Conservation (phyloP, 2,797 vertebrate genomes). For the Mormyrops attenuatus region DNA sequence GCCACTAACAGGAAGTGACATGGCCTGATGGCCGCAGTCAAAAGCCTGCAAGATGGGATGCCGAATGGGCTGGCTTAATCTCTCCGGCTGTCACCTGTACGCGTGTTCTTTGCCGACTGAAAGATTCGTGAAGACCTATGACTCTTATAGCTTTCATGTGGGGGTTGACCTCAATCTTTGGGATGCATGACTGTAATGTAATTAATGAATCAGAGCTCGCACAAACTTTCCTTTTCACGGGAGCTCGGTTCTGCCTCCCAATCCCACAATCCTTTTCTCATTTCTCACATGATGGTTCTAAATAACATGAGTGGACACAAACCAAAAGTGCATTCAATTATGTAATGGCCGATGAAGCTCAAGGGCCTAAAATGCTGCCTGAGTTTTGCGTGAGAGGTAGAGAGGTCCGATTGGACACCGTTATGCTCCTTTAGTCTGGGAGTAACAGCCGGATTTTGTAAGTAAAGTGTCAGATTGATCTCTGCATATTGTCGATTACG, state of each 20-base stretch:
- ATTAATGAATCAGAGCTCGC: neutral
- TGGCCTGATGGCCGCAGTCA: neutral
- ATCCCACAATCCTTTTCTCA: neutral
- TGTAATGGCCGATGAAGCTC: neutral
- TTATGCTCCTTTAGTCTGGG: neutral
- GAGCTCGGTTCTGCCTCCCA: neutral
- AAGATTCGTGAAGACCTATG: neutral
- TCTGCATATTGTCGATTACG: neutral
- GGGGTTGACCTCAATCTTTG: neutral
- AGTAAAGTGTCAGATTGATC: slow-evolving; percentile 2
- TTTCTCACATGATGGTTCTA: neutral
- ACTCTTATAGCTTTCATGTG: neutral
- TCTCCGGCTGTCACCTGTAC: neutral
- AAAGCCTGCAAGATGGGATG: neutral
- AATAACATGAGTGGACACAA: neutral
- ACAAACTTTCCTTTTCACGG: neutral
- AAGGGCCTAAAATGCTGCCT: neutral
- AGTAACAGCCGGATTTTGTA: neutral
- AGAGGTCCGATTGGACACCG: neutral
- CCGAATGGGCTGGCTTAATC: neutral
- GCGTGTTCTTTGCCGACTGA: neutral
- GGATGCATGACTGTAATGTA: neutral
- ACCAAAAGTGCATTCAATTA: neutral
- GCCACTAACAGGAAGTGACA: slow-evolving; percentile 14
- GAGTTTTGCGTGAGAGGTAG: neutral